Evolutionary conservation across 2,797 vertebrate genomes (phyloP).

Genomic region (Alca torda): DNA sequence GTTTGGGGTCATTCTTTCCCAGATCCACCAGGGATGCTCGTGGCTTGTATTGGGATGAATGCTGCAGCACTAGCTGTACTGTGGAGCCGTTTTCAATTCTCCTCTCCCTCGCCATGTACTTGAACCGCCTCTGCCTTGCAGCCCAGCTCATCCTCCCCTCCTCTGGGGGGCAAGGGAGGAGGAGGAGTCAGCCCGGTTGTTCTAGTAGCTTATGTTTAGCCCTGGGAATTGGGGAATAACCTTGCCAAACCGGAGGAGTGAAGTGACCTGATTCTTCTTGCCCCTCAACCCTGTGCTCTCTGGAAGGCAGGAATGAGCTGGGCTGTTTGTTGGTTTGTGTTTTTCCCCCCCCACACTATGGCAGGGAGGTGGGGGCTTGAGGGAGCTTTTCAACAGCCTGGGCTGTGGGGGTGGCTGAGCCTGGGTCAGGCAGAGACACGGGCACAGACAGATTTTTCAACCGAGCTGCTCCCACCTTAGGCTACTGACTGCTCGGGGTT

Average conservation of each 20-base stretch:
- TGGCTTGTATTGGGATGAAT: not conserved
- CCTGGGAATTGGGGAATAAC: not conserved
- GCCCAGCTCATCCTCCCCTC: not conserved
- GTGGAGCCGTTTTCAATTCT: not conserved
- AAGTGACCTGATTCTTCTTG: not conserved
- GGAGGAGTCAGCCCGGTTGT: not conserved
- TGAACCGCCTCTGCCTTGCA: not conserved
- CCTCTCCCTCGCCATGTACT: not conserved
- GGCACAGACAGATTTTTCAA: not conserved
- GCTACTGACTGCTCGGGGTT: not conserved
- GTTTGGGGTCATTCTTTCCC: not conserved
- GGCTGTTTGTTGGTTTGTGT: not conserved
- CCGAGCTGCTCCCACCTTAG: not conserved
- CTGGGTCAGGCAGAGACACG: not conserved
- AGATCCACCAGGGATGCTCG: accelerated
- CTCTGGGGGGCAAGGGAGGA: not conserved
- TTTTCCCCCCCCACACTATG: accelerated
- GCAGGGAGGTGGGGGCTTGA: not conserved
- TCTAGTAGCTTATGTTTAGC: not conserved
- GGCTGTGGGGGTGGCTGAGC: not conserved
- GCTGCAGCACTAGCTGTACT: not conserved
- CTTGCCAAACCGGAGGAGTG: not conserved
- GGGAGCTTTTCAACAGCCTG: accelerated
- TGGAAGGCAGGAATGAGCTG: not conserved
- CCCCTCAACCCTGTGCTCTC: not conserved